Base-by-base conservation (phyloP, 2,113 vertebrate genomes). In the Xenopus borealis region DNA sequence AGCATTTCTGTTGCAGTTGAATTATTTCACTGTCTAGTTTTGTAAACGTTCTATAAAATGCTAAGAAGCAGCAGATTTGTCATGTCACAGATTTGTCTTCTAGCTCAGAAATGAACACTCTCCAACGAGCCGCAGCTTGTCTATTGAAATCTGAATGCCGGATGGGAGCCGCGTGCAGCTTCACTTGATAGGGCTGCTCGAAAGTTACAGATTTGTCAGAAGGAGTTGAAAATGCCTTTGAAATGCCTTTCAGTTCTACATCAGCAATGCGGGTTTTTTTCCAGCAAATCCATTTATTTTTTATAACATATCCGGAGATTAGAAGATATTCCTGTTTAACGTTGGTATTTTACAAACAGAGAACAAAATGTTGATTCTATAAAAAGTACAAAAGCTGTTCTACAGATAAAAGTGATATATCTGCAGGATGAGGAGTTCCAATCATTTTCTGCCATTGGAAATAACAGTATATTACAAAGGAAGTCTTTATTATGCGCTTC, bases 331-430 rank as follows among this genome's bases (percentile, higher is more conserved):
- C 58, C 10, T 12, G 30, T 66, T 66, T 59, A 66, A 13, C 6
- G 27, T n/a, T 47, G 33, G 27, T 53, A 40, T 67, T 45, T 66
- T 58, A 66, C 64, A 58, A 66, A 73, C 62, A 65, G 55, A 40
- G 33, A 40, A 6, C 33, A 71, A 46, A 30, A 19, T 33, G n/a
- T 12, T n/a, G n/a, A 23, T 45, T 33, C 12, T 72, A 72, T 55
- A 57, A 72, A 27, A 55, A 65, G 30, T 72, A 57, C 40, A 12
- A 52, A 53, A 33, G 19, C 23, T n/a, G 63, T 72, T 64, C 12
- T 14, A 8, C 50, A 57, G 62, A 65, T 72, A 72, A 19, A 72
- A 30, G 63, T 72, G 20, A 72, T 62, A 55, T 62, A 72, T 65
- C 62, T 66, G 55, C 47, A 65, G 47, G 45, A 65, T 65, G 52